A percentile compares a stretch with the other conserved stretches of the same genome.
These are phyloP conservation scores for Hesperophylax magnus DNA, from an alignment of 1,140 invertebrate species.

Conservation along the genomic window DNA sequence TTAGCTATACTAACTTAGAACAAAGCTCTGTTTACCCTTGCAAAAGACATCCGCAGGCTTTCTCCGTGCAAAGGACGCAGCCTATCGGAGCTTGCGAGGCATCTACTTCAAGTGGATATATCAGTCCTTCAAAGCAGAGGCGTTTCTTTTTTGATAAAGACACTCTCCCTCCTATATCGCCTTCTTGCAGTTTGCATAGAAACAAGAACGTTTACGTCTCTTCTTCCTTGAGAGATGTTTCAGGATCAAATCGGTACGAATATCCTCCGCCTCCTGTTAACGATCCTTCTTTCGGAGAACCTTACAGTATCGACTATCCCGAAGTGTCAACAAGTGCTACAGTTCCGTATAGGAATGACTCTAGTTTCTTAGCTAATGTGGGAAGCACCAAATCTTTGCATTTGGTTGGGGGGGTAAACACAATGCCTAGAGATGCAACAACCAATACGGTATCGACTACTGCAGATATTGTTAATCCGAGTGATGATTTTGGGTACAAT, in stretches of 20 bases:
- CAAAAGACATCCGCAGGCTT: slow-evolving; percentile 64
- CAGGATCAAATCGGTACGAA: slow-evolving; percentile 70
- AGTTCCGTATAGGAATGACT: slow-evolving; percentile 65
- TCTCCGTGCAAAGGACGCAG: slow-evolving; percentile 61
- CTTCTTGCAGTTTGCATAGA: slow-evolving; percentile 65
- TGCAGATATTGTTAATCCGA: slow-evolving; percentile 61
- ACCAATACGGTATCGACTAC: slow-evolving; percentile 65
- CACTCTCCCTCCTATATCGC: slow-evolving; percentile 60
- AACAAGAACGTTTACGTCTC: slow-evolving; percentile 67
- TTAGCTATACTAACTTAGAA: slow-evolving; percentile 61
- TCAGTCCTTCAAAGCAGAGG: slow-evolving; percentile 66
- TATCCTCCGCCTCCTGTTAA: slow-evolving; percentile 64
- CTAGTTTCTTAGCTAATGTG: slow-evolving; percentile 58
- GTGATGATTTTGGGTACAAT: slow-evolving; percentile 48
- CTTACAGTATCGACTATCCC: slow-evolving; percentile 61
- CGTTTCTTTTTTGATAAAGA: slow-evolving; percentile 72
- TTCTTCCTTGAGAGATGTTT: slow-evolving; percentile 72
- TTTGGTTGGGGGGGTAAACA: slow-evolving; percentile 36
- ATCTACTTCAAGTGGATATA: slow-evolving; percentile 62
- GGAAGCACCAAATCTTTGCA: slow-evolving; percentile 55
- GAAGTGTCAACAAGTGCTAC: slow-evolving; percentile 68
- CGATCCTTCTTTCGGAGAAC: slow-evolving; percentile 44
- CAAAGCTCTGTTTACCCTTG: slow-evolving; percentile 61
- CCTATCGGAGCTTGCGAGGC: slow-evolving; percentile 66
- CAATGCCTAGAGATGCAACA: slow-evolving; percentile 62